Evolutionary conservation across 2,888 invertebrate genomes (phyloP), one percentile per base, ranked within the genome.

Genomic region (Drosophila mercatorum): DNA sequence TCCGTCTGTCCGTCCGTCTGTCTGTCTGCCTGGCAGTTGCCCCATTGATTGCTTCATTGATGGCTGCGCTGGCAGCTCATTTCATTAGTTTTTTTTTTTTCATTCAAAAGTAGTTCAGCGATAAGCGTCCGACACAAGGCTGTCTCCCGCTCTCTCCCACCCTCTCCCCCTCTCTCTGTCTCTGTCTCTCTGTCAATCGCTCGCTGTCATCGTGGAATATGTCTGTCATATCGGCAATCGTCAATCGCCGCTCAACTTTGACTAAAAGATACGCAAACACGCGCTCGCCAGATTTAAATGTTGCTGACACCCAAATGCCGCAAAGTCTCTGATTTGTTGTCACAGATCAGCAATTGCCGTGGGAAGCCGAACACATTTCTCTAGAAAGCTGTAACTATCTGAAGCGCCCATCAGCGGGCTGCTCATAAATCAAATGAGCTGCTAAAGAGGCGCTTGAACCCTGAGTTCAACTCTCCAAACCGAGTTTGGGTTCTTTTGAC

Each of bases 91-190:
- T 83, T 22, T 22, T 69, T 88, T 86, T 83, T 22, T 22, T 69
- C 88, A 86, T 80, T 85, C 72, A 83, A 88, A 83, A 80, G 83
- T 88, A 83, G 83, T 80, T 88, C 83, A 88, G 68, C 70, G 83
- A 82, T 81, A 85, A 84, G 73, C 49, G 31, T 46, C 61, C 44
- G 65, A 73, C 61, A 57, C 51, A 71, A 63, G 71, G 40, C 71
- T 70, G 47, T 53, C 56, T 17, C 7, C 3, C 43, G 6, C n/a
- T 2, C 57, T 12, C 28, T 12, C 28, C 8, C 44, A 14, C 17
- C 6, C 46, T 11, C 46, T 3, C 60, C n/a, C 52, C 38, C 51
- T 28, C 58, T 12, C n/a, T 26, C 22, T 22, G 2, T 22, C 22
- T 22, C 22, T 22, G 1, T 26, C 26, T 38, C 46, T n/a, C 38